A percentile compares a stretch with the other conserved stretches of the same genome.
Conservation (phyloP, 30 jellyfish, hydroid and myxozoan species). For the Aurelia coerulea region DNA sequence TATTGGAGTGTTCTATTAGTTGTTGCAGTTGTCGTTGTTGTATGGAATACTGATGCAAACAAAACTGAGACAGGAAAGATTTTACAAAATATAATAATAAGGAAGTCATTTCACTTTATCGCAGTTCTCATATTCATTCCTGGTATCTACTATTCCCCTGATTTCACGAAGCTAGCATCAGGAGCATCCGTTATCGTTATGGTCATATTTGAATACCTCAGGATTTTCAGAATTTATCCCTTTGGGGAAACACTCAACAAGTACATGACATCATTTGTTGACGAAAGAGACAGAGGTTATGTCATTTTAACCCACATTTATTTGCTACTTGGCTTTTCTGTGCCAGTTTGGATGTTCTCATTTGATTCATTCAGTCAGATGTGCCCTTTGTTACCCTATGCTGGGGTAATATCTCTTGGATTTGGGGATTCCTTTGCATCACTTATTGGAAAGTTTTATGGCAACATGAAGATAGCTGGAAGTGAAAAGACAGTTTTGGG, state of each 20-base stretch:
- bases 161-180: slow-evolving; percentile 56
- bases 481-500: slow-evolving; percentile 81
- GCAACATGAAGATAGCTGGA: slow-evolving; percentile 64
- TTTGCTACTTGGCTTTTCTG: slow-evolving; percentile 74
- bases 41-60: slow-evolving; percentile 60
- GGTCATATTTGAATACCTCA: slow-evolving; percentile 63
- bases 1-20: slow-evolving; percentile 62
- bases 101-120: slow-evolving; percentile 84
- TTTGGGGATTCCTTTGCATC: slow-evolving; percentile 98
- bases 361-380: not conserved
- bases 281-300: slow-evolving; percentile 81
- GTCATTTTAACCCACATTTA: slow-evolving; percentile 83
- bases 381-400: slow-evolving; percentile 32
- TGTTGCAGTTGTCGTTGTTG: slow-evolving; percentile 56
- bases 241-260: slow-evolving; percentile 49
- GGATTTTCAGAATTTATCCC: slow-evolving; percentile 63
- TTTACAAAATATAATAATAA: slow-evolving; percentile 64
- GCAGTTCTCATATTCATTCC: slow-evolving; percentile 74
- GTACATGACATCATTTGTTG: slow-evolving; percentile 73
- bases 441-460: slow-evolving; percentile 79
- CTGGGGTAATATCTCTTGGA: slow-evolving; percentile 92
- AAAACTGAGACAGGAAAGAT: not conserved
- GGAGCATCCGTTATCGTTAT: slow-evolving; percentile 56
- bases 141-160: slow-evolving; percentile 53
- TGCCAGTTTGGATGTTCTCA: slow-evolving; percentile 83